Conservation (phyloP, 1,140 invertebrate genomes). For the Meloidogyne floridensis region DNA sequence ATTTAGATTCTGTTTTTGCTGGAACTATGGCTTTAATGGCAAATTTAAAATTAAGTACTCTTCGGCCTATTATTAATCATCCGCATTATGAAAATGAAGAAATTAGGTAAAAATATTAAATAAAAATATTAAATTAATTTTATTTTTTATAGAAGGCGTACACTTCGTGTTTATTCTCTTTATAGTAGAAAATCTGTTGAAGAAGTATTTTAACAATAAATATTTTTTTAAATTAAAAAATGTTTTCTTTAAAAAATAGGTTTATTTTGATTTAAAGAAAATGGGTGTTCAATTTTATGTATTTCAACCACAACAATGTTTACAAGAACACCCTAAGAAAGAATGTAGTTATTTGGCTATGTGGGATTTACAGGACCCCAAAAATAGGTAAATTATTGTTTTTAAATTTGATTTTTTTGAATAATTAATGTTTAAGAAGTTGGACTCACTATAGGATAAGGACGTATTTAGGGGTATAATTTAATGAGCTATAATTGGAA, state of each 20-base stretch:
- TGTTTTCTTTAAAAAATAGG: not conserved
- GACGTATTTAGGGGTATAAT: too few species aligned
- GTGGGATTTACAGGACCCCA: slow-evolving; percentile 62
- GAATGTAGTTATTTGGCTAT: slow-evolving; percentile 58
- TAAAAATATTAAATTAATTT: too few species aligned
- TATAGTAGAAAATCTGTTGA: slow-evolving; percentile 46
- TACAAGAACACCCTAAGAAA: slow-evolving; percentile 42
- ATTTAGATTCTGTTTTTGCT: slow-evolving; percentile 75
- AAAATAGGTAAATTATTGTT: slow-evolving; percentile 36
- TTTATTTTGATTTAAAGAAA: slow-evolving; percentile 39
- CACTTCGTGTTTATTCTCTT: slow-evolving; percentile 62
- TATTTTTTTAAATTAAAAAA: not conserved
- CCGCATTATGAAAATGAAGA: slow-evolving; percentile 80
- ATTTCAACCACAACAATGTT: slow-evolving; percentile 53
- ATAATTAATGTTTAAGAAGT: too few species aligned
- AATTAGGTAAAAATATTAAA: slow-evolving; percentile 70
- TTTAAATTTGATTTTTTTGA: not conserved
- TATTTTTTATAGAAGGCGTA: slow-evolving; percentile 50
- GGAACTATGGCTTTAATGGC: slow-evolving; percentile 81
- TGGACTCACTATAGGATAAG: too few species aligned
- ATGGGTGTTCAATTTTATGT: slow-evolving; percentile 60
- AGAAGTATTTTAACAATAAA: not conserved
- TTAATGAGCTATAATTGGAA: too few species aligned
- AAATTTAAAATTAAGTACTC: slow-evolving; percentile 75
- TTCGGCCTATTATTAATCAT: slow-evolving; percentile 78